phyloP scores from a whole-genome alignment of 2,888 invertebrate genomes.

The Morpho deidamia region DNA sequence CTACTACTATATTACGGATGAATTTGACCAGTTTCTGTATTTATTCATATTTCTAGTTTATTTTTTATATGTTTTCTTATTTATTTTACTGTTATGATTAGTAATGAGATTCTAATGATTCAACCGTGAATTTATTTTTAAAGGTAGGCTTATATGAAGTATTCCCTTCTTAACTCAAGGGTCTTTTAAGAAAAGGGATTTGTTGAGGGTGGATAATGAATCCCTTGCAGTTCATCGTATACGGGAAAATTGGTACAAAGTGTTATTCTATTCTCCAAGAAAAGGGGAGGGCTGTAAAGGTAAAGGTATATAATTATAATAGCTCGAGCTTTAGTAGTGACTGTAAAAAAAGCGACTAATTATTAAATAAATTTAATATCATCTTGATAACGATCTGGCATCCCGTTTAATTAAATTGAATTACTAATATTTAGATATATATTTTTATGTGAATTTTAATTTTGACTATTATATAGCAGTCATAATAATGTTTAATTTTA shows the following conservation, averaged over 20 bases:
- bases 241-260: constrained; percentile 71
- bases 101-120: no score
- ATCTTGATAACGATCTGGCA: neutral
- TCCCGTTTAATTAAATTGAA: neutral
- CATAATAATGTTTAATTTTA: no score
- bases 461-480: no score
- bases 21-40: no score
- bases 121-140: no score
- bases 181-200: constrained; percentile 53
- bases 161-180: constrained; percentile 16
- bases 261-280: constrained; percentile 68
- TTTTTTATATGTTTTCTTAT: no score
- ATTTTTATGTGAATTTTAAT: no score
- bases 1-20: no score
- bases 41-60: no score
- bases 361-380: neutral
- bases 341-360: no score
- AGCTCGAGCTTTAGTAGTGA: constrained; percentile 3
- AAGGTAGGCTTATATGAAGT: no score
- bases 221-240: constrained; percentile 65
- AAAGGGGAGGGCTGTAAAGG: constrained; percentile 38
- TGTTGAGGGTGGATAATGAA: constrained; percentile 72
- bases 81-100: no score
- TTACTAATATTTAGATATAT: neutral
- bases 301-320: constrained; percentile 29